Evolutionary conservation across 1,140 invertebrate genomes (phyloP).

Genomic region (Magallana ariakensis): DNA sequence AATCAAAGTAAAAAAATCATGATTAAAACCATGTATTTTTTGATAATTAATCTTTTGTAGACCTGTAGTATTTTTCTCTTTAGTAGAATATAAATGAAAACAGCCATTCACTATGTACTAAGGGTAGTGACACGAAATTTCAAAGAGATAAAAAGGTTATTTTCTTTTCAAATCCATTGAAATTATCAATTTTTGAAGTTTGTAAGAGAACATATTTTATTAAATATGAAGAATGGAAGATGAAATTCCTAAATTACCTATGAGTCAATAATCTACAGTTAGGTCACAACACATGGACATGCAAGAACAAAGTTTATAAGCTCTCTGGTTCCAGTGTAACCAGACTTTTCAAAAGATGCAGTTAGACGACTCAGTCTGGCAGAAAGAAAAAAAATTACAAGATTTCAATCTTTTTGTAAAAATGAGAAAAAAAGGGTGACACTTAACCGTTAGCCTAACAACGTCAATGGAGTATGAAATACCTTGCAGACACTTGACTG

Average conservation of each 20-base stretch:
- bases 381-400: conserved; percentile 4
- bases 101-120: no score
- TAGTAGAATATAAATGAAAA: no score
- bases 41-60: no score
- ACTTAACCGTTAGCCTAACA: conserved; percentile 31
- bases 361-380: conserved; percentile 7
- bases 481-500: background rate
- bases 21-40: no score
- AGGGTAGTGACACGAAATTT: no score
- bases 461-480: conserved; percentile 38
- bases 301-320: background rate
- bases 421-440: conserved; percentile 17
- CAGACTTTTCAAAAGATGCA: conserved; percentile 12
- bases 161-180: no score
- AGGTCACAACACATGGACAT: background rate
- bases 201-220: no score
- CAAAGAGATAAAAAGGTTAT: no score
- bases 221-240: background rate
- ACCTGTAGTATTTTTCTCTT: no score
- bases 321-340: background rate
- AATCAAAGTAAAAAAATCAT: no score
- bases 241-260: background rate
- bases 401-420: conserved; percentile 9
- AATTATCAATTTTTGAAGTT: no score
- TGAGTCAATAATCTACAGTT: background rate